Conservation (phyloP, 2,888 invertebrate genomes). For the Polymixis lichenea region DNA sequence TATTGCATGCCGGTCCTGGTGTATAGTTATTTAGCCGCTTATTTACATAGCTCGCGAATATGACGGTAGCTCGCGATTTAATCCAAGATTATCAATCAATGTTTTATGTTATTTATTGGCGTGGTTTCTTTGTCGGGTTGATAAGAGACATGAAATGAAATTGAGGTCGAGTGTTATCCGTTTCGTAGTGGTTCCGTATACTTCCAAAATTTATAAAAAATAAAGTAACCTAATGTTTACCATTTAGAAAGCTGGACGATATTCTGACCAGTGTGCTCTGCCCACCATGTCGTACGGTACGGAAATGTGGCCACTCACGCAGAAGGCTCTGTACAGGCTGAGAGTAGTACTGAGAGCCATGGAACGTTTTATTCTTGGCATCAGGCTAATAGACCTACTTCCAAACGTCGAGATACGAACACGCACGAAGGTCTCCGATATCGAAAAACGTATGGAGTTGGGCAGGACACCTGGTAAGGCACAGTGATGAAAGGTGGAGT, state of each 20-base stretch:
- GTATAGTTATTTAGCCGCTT: not conserved
- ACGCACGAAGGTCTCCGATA: no score
- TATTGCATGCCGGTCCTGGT: not conserved
- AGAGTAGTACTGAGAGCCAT: no score
- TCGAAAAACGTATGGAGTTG: no score
- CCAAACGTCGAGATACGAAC: not conserved
- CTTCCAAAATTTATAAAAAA: not conserved
- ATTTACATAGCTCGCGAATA: constrained; percentile 20
- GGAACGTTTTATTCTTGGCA: no score
- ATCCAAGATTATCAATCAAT: constrained; percentile 24
- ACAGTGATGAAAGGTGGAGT: no score
- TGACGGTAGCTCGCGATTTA: constrained; percentile 22
- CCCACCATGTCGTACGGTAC: no score
- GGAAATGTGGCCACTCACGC: no score
- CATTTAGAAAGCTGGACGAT: no score
- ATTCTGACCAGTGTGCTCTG: no score
- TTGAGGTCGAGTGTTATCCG: not conserved
- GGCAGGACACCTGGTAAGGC: no score
- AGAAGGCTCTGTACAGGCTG: no score
- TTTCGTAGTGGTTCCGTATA: not conserved
- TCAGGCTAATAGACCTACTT: not conserved
- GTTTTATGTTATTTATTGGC: constrained; percentile 4
- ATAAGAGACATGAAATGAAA: constrained; percentile 2
- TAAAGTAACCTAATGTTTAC: not conserved
- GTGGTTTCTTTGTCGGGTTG: not conserved